phyloP scores from a whole-genome alignment of 2,113 vertebrate genomes.

The Alligator sinensis region DNA sequence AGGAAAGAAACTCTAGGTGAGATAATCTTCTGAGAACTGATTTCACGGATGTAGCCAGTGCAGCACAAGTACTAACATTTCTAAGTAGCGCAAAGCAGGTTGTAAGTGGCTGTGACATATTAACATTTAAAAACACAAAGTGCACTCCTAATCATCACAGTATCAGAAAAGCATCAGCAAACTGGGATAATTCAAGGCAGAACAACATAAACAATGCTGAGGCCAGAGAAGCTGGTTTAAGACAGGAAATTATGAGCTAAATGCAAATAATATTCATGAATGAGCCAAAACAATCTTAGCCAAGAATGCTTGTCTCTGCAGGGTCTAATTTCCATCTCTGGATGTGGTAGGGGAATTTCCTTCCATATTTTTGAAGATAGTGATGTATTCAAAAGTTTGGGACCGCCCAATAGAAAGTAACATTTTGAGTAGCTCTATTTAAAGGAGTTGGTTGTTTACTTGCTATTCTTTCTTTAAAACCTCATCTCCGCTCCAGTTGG shows the following conservation, averaged over 20 bases:
- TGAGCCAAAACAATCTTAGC: neutral
- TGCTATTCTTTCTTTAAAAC: accelerated
- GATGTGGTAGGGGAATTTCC: constrained; percentile 47
- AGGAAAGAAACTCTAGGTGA: neutral
- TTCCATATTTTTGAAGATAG: neutral
- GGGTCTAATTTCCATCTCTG: neutral
- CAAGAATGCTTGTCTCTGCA: constrained; percentile 1
- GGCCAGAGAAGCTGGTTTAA: neutral
- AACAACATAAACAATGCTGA: constrained; percentile 31
- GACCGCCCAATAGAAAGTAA: neutral
- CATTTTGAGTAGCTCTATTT: neutral
- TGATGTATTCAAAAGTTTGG: neutral
- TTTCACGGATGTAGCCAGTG: neutral
- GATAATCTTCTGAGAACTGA: neutral
- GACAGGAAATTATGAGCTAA: constrained; percentile 48
- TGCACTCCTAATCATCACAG: neutral
- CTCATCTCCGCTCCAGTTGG: neutral
- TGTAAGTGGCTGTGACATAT: too few species aligned
- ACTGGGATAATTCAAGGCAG: neutral
- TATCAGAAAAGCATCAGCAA: neutral
- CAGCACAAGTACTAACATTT: accelerated
- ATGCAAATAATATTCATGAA: neutral
- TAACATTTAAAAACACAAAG: too few species aligned
- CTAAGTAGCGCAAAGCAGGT: neutral
- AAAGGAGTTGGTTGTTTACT: neutral